Evolutionary conservation across 2,888 invertebrate species (phyloP).

Genomic region (Cremastobaeus sp.): DNA sequence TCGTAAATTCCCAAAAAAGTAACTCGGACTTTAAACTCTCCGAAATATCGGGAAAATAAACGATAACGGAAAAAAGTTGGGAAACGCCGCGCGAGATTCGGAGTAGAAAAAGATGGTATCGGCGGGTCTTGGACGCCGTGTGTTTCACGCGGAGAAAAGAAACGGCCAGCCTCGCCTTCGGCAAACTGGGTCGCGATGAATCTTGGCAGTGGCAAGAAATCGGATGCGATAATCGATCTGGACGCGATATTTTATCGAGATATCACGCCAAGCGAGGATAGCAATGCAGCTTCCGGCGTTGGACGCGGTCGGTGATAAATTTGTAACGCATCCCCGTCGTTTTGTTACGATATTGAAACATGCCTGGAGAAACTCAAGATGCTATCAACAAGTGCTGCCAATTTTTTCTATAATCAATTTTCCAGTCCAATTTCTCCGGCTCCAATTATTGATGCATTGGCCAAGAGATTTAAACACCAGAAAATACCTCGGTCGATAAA

Average conservation of each 20-base stretch:
- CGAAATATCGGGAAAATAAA: conserved; percentile 33
- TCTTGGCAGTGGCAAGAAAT: conserved; percentile 66
- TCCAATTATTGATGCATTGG: too few relatives aligned
- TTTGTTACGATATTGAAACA: conserved; percentile 52
- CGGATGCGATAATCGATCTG: conserved; percentile 71
- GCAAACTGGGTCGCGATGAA: conserved; percentile 57
- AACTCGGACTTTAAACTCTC: conserved; percentile 20
- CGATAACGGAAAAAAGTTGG: conserved; percentile 22
- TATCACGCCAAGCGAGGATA: conserved; percentile 63
- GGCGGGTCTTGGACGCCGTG: conserved; percentile 3
- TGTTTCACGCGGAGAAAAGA: conserved; percentile 43
- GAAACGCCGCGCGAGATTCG: conserved; percentile 14
- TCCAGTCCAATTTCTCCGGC: conserved; percentile 13
- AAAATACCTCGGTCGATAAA: too few relatives aligned
- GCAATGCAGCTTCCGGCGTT: conserved; percentile 56
- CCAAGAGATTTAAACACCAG: too few relatives aligned
- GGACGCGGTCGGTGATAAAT: conserved; percentile 62
- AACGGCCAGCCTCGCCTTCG: conserved; percentile 46
- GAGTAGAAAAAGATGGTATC: conserved; percentile 32
- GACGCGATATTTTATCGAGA: conserved; percentile 69
- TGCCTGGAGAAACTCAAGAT: conserved; percentile 38
- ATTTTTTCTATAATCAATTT: conserved; percentile 15
- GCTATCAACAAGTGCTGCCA: conserved; percentile 42
- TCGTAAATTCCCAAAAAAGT: conserved; percentile 38
- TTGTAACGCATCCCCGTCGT: conserved; percentile 62